Conservation (phyloP, 2,113 vertebrate species). For the Pholis gunnellus region DNA sequence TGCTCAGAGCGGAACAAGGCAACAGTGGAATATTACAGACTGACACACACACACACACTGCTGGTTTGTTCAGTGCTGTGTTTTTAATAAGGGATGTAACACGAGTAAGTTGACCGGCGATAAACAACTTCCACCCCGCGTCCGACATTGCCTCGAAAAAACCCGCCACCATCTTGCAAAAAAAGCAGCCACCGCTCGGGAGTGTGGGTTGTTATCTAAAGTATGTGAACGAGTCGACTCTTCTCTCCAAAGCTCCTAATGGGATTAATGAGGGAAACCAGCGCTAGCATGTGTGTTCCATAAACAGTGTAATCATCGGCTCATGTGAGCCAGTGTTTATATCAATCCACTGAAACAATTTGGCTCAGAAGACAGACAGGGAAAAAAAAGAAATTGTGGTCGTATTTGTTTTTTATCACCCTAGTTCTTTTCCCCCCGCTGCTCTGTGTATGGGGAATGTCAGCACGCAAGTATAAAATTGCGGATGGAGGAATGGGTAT, state of each 20-base stretch:
- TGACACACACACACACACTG: conserved; percentile 12
- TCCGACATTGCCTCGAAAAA: conserved; percentile 54
- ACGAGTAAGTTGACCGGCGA: conserved; percentile 21
- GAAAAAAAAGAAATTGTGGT: conserved; percentile 58
- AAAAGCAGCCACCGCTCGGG: conserved; percentile 48
- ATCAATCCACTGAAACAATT: conserved; percentile 74
- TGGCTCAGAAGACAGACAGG: conserved; percentile 62
- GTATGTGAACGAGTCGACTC: conserved; percentile 56
- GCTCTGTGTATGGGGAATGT: conserved; percentile 51
- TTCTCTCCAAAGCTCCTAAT: conserved; percentile 72
- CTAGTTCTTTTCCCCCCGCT: conserved; percentile 15
- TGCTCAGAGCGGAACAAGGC: conserved; percentile 36
- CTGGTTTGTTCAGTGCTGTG: conserved; percentile 36
- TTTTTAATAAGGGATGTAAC: conserved; percentile 57
- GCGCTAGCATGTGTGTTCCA: conserved; percentile 74
- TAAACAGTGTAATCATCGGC: conserved; percentile 81
- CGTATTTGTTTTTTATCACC: conserved; percentile 68
- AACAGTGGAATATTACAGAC: conserved; percentile 53
- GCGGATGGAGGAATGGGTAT: conserved; percentile 41
- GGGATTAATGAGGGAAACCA: conserved; percentile 81
- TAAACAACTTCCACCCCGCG: conserved; percentile 50
- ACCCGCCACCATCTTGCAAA: conserved; percentile 54
- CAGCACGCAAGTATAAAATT: conserved; percentile 39
- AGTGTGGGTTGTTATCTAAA: conserved; percentile 44
- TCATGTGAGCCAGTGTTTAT: conserved; percentile 80